Evolutionary conservation across 2,797 vertebrate species (phyloP), one percentile per base, ranked within the genome.

Genomic region (Thaleichthys pacificus): DNA sequence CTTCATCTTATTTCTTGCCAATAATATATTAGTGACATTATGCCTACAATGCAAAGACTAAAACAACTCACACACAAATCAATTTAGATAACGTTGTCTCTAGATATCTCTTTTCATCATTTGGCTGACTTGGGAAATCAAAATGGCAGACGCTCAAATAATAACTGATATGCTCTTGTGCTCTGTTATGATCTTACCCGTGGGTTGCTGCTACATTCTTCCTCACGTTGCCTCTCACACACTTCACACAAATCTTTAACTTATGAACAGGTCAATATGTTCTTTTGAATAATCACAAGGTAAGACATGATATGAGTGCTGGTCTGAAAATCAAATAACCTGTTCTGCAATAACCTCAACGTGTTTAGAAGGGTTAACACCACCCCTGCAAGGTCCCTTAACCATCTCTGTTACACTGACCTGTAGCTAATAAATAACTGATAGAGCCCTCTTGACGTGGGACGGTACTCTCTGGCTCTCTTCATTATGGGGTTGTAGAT

Each of bases 401-500:
- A 5, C 49, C 49, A 15, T 1, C 12, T 51, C 49, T 19, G 49
- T 19, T 15, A 51, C 49, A 28, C 15, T 61, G 24, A 24, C 24
- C 60, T 61, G 14, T 5, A 61, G 14, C 26, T 26, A 28, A 30
- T 61, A 14, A 79, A 61, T 66, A 64, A 66, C 70, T 82, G 82
- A 82, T 81, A 63, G 75, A 32, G 65, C 74, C 67, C 74, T 60
- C 73, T 75, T 77, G 74, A 68, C 17, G 19, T 38, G 49, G 63
- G 9, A 28, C 26, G 24, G 4, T 9, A 30, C 26, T 38, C 35
- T 38, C 7, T 14, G 24, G 24, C 4, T 69, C 72, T 64, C 84
- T 84, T 75, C 79, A 70, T 83, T 82, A 80, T 85, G 74, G 80
- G 51, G 28, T 61, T 72, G 85, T 82, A 89, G 84, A 84, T 83